Evolutionary conservation across 2,113 vertebrate species (phyloP).

Genomic region (Parus major): DNA sequence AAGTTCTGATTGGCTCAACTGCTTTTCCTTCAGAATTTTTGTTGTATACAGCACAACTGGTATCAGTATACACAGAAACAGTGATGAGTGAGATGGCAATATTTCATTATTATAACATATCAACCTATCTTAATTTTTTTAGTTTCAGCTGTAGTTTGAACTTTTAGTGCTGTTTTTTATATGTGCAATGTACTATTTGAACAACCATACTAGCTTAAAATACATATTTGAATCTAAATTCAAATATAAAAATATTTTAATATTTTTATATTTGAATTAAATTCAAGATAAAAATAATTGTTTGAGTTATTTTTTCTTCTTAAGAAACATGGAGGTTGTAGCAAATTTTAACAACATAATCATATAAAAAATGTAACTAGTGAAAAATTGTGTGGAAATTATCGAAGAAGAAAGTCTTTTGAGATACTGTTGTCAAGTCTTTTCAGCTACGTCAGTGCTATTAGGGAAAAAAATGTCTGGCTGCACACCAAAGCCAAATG

Average conservation of each 20-base stretch:
- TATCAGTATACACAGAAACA: neutral
- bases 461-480: neutral
- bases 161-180: neutral
- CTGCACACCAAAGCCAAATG: rapidly evolving
- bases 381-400: neutral
- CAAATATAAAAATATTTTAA: no score
- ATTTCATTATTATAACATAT: neutral
- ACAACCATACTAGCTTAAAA: neutral
- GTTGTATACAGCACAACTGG: neutral
- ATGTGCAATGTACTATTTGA: neutral
- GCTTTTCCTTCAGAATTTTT: neutral
- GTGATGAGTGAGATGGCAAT: neutral
- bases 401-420: neutral
- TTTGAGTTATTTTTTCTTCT: neutral
- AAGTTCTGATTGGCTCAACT: neutral
- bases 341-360: neutral
- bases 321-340: neutral
- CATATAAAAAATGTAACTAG: neutral
- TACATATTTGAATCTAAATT: neutral
- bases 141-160: neutral
- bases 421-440: neutral
- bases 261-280: neutral
- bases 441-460: neutral
- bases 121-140: neutral
- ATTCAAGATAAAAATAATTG: neutral